phyloP scores from a whole-genome alignment of 2,888 invertebrate species.

The Chromoteleia sp. region DNA sequence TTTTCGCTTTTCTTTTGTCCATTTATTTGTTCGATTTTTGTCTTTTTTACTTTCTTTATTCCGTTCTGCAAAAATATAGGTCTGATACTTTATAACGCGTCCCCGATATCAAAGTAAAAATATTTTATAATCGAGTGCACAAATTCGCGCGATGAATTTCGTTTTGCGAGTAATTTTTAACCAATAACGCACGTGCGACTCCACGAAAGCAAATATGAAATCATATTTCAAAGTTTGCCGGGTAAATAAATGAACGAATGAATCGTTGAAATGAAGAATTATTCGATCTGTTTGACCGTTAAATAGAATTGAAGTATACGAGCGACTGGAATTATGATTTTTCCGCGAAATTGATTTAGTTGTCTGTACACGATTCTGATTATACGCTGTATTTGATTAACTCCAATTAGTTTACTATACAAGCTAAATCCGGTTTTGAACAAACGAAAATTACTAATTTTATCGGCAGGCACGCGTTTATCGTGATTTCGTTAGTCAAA shows the following conservation, averaged over 20 bases:
- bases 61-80: neutral
- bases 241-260: constrained; percentile 40
- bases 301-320: constrained; percentile 36
- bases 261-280: constrained; percentile 43
- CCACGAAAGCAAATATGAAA: constrained; percentile 18
- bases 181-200: constrained; percentile 2
- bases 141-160: constrained; percentile 16
- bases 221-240: constrained; percentile 45
- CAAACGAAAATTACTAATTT: too few species aligned
- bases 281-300: constrained; percentile 44
- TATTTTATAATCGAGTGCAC: constrained; percentile 19
- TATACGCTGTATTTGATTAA: constrained; percentile 15
- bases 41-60: neutral
- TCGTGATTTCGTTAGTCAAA: too few species aligned
- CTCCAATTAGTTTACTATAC: constrained; percentile 1
- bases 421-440: neutral
- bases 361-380: neutral
- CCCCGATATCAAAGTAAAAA: neutral
- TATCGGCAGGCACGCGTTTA: too few species aligned
- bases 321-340: constrained; percentile 36
- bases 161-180: neutral
- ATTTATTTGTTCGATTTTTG: too few species aligned
- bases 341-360: constrained; percentile 18
- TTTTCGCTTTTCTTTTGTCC: too few species aligned
- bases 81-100: too few species aligned